Percentiles rank a stretch among this genome's conserved stretches.
phyloP scores from a whole-genome alignment of 2,888 invertebrate species.

The Flexamia atlantica region DNA sequence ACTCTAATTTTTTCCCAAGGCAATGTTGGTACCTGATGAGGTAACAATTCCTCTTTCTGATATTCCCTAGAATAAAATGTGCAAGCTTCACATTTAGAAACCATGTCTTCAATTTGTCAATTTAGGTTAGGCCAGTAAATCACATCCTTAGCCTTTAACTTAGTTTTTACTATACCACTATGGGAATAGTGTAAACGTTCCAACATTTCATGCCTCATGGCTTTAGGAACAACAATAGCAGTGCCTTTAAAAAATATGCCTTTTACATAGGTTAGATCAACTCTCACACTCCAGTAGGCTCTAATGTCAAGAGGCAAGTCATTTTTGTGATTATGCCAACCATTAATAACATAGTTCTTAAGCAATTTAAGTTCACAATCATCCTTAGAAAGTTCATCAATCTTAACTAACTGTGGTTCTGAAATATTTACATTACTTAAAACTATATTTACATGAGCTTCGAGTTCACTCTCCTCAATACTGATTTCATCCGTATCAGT shows the following conservation, averaged over 20 bases:
- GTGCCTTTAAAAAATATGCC: conserved; percentile 8
- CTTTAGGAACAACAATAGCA: conserved; percentile 7
- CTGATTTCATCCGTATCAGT: not conserved
- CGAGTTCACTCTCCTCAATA: conserved; percentile 39
- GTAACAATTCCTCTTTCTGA: conserved; percentile 23
- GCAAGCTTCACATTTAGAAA: conserved; percentile 33
- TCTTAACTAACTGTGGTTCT: not conserved
- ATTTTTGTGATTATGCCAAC: conserved; percentile 16
- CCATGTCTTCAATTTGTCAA: conserved; percentile 1
- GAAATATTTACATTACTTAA: conserved; percentile 37
- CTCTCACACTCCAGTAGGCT: conserved; percentile 16
- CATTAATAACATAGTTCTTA: conserved; percentile 1
- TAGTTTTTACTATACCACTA: conserved; percentile 2
- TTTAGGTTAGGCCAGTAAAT: conserved; percentile 22
- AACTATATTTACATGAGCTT: conserved; percentile 38
- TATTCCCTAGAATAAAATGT: not conserved
- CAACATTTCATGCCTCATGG: conserved; percentile 14
- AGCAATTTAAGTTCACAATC: not conserved
- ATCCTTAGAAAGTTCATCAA: not conserved
- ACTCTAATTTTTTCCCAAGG: conserved; percentile 22
- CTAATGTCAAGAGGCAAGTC: not conserved
- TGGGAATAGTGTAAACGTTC: not conserved
- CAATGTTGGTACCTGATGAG: conserved; percentile 12
- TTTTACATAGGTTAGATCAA: not conserved
- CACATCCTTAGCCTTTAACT: not conserved